Percentiles rank a stretch among this genome's conserved stretches.
Conservation (phyloP, 64 coral and sea anemone species). For the Catalaphyllia jardinei region DNA sequence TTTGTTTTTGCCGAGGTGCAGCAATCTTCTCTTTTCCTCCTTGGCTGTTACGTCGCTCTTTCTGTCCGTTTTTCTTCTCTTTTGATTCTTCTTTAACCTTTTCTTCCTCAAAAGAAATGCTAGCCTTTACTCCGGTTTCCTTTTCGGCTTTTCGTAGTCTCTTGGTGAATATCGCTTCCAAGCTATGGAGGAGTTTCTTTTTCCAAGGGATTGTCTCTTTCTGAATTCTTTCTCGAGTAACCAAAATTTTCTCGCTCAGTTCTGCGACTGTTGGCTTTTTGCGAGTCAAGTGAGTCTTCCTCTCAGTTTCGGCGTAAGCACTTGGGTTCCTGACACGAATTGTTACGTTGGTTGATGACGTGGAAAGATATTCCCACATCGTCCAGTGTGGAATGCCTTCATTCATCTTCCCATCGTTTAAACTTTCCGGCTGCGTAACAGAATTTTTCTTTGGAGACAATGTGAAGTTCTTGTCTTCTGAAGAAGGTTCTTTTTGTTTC, state of each 20-base stretch:
- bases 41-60: neutral
- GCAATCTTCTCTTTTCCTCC: neutral
- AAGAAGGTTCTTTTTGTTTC: neutral
- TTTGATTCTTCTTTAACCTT: neutral
- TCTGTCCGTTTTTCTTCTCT: constrained; percentile 1
- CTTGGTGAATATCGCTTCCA: constrained; percentile 19
- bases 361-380: neutral
- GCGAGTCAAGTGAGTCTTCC: neutral
- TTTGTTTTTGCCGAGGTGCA: neutral
- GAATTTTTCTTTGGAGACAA: neutral
- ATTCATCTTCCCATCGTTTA: neutral
- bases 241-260: constrained; percentile 27
- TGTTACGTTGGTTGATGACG: constrained; percentile 17
- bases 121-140: constrained; percentile 30
- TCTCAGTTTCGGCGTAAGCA: neutral
- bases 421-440: neutral
- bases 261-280: constrained; percentile 15
- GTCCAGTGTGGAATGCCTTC: neutral
- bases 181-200: constrained; percentile 35
- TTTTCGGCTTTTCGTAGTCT: constrained; percentile 29
- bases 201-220: constrained; percentile 41
- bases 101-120: neutral
- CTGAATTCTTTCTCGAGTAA: constrained; percentile 17
- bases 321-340: neutral
- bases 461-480: neutral